Evolutionary conservation across 2,113 vertebrate species (phyloP).

Genomic region (Ailurus styani): DNA sequence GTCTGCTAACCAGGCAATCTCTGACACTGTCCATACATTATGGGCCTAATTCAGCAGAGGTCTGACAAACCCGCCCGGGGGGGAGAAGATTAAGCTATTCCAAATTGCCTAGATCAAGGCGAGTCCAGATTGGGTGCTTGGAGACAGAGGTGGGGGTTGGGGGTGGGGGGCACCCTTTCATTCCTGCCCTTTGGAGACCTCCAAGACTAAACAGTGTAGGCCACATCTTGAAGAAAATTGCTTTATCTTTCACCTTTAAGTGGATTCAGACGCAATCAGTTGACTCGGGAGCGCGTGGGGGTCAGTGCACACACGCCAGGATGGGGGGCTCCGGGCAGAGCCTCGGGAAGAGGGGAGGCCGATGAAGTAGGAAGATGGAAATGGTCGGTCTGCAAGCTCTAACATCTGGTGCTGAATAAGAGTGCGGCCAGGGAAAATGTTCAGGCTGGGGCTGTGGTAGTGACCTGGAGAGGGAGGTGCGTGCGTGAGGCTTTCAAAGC

Average conservation of each 20-base stretch:
- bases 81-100: constrained; percentile 66
- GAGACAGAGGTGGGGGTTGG: background rate
- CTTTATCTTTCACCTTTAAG: constrained; percentile 83
- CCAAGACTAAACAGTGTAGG: constrained; percentile 79
- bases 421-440: background rate
- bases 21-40: constrained; percentile 68
- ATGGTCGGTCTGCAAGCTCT: constrained; percentile 70
- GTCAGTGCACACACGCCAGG: constrained; percentile 77
- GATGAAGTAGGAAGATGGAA: constrained; percentile 67
- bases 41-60: constrained; percentile 59
- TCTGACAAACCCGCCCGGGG: constrained; percentile 46
- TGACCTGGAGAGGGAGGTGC: background rate
- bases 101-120: constrained; percentile 69
- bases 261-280: constrained; percentile 81
- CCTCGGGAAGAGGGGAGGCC: background rate
- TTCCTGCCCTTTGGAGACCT: constrained; percentile 77
- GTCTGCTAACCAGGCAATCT: constrained; percentile 74
- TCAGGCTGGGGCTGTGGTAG: background rate
- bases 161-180: constrained; percentile 71
- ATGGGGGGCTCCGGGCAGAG: background rate
- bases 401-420: constrained; percentile 78
- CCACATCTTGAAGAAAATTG: constrained; percentile 80
- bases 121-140: constrained; percentile 42
- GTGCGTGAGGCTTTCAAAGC: constrained; percentile 43
- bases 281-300: constrained; percentile 77